These are phyloP conservation scores for Perognathus longimembris DNA, from an alignment of 2,113 vertebrate species.

Conservation along the genomic window DNA sequence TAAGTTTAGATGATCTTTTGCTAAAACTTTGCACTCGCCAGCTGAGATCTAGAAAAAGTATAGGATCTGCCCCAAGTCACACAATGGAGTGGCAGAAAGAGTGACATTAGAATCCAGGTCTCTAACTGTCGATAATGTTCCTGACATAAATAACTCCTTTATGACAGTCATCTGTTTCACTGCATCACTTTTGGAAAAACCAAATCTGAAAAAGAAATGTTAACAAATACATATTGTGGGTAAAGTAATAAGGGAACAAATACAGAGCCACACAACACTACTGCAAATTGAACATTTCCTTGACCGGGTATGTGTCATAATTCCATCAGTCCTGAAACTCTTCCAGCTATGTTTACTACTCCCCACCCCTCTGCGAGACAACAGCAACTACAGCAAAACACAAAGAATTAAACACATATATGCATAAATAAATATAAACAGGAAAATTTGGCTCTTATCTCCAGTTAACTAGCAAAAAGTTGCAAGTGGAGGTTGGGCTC, in stretches of 20 bases:
- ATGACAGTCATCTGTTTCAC: not conserved
- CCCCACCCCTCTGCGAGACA: not conserved
- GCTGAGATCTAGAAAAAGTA: not conserved
- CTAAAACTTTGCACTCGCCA: conserved; percentile 35
- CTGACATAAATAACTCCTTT: not conserved
- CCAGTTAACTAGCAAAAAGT: too few relatives aligned
- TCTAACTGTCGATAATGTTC: not conserved
- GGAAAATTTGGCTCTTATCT: too few relatives aligned
- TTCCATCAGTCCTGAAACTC: not conserved
- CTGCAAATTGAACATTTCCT: not conserved
- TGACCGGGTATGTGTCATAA: not conserved
- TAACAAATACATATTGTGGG: not conserved
- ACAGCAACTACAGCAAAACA: conserved; percentile 21
- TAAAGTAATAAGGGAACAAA: not conserved
- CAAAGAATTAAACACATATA: conserved; percentile 7
- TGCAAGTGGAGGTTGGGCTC: too few relatives aligned
- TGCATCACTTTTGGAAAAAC: not conserved
- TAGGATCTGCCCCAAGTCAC: not conserved
- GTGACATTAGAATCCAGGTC: not conserved
- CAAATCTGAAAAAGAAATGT: not conserved
- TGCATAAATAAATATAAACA: too few relatives aligned
- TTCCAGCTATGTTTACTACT: not conserved
- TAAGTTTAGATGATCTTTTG: not conserved
- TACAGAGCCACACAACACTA: not conserved
- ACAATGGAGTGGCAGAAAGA: not conserved